phyloP scores from a whole-genome alignment of 2,797 vertebrate genomes.

The Dermochelys coriacea region DNA sequence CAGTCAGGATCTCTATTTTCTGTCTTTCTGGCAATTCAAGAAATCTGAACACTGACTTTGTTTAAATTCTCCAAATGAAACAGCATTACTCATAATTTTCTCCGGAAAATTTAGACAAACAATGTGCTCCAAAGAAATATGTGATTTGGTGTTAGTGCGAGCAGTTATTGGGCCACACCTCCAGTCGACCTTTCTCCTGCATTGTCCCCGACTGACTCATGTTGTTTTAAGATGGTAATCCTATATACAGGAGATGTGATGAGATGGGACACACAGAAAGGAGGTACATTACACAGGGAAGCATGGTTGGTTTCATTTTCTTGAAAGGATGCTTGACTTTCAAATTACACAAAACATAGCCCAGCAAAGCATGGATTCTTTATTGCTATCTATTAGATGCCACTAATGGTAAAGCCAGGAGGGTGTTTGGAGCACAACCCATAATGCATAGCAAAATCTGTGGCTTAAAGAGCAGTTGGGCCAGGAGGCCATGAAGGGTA shows the following conservation, averaged over 20 bases:
- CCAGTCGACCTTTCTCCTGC: not conserved
- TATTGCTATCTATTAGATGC: not conserved
- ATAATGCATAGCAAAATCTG: not conserved
- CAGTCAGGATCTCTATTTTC: not conserved
- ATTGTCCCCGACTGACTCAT: too few species aligned
- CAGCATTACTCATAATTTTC: not conserved
- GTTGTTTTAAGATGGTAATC: too few species aligned
- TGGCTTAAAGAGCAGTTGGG: not conserved
- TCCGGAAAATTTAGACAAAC: not conserved
- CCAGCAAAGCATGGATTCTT: too few species aligned
- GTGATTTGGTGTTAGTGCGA: not conserved
- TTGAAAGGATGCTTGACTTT: accelerated
- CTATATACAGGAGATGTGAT: too few species aligned
- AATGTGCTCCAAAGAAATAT: not conserved
- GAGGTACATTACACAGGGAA: not conserved
- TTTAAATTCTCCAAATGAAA: not conserved
- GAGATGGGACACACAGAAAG: not conserved
- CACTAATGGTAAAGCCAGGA: not conserved
- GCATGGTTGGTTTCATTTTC: not conserved
- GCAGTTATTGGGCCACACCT: not conserved
- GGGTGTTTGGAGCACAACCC: accelerated
- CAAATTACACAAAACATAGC: not conserved
- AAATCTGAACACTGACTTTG: not conserved
- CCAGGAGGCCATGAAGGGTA: not conserved
- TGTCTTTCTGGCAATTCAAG: not conserved